Evolutionary conservation across 2,797 vertebrate genomes (phyloP), one percentile per base, ranked within the genome.

Genomic region (Odontamblyopus rebecca): DNA sequence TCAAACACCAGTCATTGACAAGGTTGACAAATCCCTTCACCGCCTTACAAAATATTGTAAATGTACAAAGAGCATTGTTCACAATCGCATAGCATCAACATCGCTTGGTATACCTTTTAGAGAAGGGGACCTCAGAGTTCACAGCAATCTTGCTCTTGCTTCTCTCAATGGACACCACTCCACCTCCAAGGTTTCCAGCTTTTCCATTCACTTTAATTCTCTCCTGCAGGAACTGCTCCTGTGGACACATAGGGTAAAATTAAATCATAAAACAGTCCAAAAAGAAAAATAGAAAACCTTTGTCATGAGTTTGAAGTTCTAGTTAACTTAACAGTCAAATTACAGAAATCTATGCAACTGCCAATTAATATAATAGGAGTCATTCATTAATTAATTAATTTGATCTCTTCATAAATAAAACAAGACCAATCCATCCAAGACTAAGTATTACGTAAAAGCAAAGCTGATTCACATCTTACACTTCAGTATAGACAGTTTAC

Each of bases 91-190:
- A 38, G 11, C 6, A 23, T 57, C 6, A 63, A 63, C 6, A 5
- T 16, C 30, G 0, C 9, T 27, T 2, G 2, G 29, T 82, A 69
- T 91, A 97, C 98, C 98, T 98, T 92, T 99, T 99, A 56, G 98
- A 99, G 86, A 99, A 99, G 0, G 98, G 96, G 75, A 99, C 95
- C 86, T 99, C 97, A 0, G 98, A 99, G 0, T 95, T 96, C 54
- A 99, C 96, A 0, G 96, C 94, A 62, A 99, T 99, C 90, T 98
- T 99, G 89, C 96, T 99, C 91, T 99, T 99, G 94, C 96, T 99
- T 76, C 97, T 94, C 69, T 99, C 97, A 0, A 99, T 98, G 83
- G 96, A 96, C 73, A 99, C 95, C 16, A 95, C 96, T 0, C 97
- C 97, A 3, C 96, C 96, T 0, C 98, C 97, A 0, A 99, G 93